A percentile compares a stretch with the other conserved stretches of the same genome.
phyloP scores from a whole-genome alignment of 2,113 vertebrate genomes.

The Probosciger aterrimus region DNA sequence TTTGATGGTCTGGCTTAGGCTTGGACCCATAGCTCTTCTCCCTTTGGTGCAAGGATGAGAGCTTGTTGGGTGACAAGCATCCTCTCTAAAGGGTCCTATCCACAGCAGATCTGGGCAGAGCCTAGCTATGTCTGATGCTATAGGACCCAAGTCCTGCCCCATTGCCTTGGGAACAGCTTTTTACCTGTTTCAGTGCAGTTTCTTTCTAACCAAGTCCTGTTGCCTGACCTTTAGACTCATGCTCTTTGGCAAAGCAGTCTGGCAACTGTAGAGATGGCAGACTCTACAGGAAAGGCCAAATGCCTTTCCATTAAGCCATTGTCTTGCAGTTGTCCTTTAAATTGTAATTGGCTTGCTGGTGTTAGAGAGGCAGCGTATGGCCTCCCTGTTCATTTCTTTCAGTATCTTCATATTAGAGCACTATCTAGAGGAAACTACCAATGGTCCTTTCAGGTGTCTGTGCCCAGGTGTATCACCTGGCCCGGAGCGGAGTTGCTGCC shows the following conservation, averaged over 20 bases:
- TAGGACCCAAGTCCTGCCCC: rapidly evolving
- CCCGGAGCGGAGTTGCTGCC: not conserved
- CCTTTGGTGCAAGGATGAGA: rapidly evolving
- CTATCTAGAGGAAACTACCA: not conserved
- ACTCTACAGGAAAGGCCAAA: too few species aligned
- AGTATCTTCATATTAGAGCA: not conserved
- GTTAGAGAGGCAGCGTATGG: not conserved
- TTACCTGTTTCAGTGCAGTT: not conserved
- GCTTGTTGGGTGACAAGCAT: not conserved
- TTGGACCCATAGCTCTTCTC: not conserved
- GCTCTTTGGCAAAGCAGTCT: not conserved
- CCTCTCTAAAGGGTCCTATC: not conserved
- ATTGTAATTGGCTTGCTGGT: not conserved
- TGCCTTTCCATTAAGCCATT: not conserved
- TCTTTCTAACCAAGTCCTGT: not conserved
- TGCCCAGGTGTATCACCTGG: rapidly evolving
- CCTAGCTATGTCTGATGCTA: not conserved
- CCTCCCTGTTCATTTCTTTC: not conserved
- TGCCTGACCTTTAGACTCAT: not conserved
- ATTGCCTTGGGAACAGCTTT: not conserved
- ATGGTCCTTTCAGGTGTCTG: not conserved
- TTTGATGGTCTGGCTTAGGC: not conserved
- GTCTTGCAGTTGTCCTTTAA: not conserved
- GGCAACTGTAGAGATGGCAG: not conserved
- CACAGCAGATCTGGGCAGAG: not conserved